Percentiles rank a stretch among this genome's conserved stretches.
phyloP scores from a whole-genome alignment of 2,797 vertebrate species.

The Aeoliscus strigatus region DNA sequence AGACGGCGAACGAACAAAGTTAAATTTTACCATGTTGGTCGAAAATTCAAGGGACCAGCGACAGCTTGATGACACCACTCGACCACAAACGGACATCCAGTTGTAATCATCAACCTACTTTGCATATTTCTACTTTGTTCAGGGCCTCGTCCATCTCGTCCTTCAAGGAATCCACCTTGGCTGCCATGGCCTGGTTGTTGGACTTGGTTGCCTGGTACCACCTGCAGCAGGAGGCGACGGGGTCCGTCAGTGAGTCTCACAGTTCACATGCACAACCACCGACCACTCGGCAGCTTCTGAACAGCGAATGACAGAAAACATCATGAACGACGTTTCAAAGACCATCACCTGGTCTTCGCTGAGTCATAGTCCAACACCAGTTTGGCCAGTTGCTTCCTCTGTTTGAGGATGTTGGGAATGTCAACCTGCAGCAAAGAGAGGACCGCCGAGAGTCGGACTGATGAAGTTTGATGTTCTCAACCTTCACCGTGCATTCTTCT shows the following conservation, averaged over 20 bases:
- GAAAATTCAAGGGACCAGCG: too few relatives aligned
- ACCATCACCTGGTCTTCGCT: constrained; percentile 82
- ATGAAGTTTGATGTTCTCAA: too few relatives aligned
- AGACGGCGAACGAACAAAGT: too few relatives aligned
- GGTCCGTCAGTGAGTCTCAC: too few relatives aligned
- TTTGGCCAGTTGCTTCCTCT: constrained; percentile 91
- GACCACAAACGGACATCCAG: too few relatives aligned
- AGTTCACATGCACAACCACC: too few relatives aligned
- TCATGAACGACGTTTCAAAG: neutral
- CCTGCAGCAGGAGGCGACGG: constrained; percentile 59
- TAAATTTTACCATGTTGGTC: too few relatives aligned
- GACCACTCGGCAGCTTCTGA: too few relatives aligned
- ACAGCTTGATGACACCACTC: too few relatives aligned
- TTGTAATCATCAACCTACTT: constrained; percentile 77
- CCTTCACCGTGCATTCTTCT: too few relatives aligned
- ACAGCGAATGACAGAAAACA: too few relatives aligned
- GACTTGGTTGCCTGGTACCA: constrained; percentile 88
- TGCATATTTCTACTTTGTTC: constrained; percentile 97
- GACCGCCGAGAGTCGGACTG: too few relatives aligned
- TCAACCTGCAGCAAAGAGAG: constrained; percentile 76
- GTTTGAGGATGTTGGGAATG: constrained; percentile 94
- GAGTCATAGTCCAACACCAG: constrained; percentile 96
- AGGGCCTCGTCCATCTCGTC: constrained; percentile 98
- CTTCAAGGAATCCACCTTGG: constrained; percentile 90
- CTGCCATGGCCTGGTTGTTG: constrained; percentile 85